These are phyloP conservation scores for Oreortyx pictus DNA, from an alignment of 2,797 vertebrate species.

Conservation along the genomic window DNA sequence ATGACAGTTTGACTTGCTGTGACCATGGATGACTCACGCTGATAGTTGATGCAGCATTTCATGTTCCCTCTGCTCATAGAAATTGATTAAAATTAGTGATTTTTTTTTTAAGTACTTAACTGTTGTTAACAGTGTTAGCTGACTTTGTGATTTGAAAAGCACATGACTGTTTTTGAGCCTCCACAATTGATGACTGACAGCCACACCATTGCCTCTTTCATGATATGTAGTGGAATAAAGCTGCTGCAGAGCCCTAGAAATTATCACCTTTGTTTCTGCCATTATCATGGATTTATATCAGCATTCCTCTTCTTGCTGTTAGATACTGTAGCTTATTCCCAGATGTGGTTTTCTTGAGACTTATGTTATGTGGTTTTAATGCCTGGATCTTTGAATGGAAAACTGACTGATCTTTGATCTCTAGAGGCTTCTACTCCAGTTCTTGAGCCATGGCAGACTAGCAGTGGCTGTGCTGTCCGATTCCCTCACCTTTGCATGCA, in stretches of 20 bases:
- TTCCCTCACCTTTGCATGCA: constrained; percentile 88
- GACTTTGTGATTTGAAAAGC: neutral
- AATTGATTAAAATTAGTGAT: neutral
- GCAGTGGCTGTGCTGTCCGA: constrained; percentile 75
- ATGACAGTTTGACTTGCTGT: neutral
- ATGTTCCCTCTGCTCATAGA: neutral
- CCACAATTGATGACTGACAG: neutral
- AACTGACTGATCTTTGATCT: neutral
- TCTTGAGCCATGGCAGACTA: constrained; percentile 84
- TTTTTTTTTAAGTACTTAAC: neutral
- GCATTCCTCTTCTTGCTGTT: neutral
- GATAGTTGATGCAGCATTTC: neutral
- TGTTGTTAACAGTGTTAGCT: neutral
- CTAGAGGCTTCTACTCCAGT: constrained; percentile 80
- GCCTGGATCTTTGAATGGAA: neutral
- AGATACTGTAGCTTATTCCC: neutral
- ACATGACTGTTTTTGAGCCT: neutral
- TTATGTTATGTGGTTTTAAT: rapidly evolving
- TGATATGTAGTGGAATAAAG: neutral
- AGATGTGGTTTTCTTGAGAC: neutral
- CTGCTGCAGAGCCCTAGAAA: neutral
- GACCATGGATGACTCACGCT: neutral
- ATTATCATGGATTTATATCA: neutral
- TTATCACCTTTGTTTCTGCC: neutral
- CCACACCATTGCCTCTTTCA: neutral